A percentile compares a stretch with the other conserved stretches of the same genome.
Conservation (phyloP, 2,797 vertebrate genomes). For the Chanos chanos region DNA sequence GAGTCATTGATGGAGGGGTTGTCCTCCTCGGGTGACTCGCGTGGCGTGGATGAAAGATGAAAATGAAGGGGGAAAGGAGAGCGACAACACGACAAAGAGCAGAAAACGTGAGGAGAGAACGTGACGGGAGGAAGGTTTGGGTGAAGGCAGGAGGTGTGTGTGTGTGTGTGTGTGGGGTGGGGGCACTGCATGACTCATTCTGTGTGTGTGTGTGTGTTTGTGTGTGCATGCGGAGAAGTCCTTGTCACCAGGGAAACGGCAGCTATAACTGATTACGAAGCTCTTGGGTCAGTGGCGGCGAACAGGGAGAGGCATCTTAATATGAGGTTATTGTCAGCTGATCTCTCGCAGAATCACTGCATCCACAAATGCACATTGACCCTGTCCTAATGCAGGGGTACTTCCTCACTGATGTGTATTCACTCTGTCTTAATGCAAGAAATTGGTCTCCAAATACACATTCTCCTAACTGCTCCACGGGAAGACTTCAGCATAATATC, state of each 20-base stretch:
- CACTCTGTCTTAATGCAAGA: too few species aligned
- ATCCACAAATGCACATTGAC: too few species aligned
- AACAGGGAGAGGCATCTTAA: background rate
- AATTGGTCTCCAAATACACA: too few species aligned
- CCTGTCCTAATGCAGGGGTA: too few species aligned
- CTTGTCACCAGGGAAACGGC: conserved; percentile 30
- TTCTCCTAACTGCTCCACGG: too few species aligned
- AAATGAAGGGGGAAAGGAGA: background rate
- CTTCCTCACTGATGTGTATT: too few species aligned
- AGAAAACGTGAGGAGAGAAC: background rate
- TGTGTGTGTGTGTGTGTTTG: conserved; percentile 27
- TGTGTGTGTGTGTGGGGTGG: too few species aligned
- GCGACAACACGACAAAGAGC: background rate
- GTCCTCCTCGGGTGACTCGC: too few species aligned
- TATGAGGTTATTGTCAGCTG: background rate
- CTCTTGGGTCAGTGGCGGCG: background rate
- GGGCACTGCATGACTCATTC: conserved; percentile 27
- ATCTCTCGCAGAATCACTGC: background rate
- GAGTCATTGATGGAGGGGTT: too few species aligned
- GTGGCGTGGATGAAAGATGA: too few species aligned
- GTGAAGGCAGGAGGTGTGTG: conserved; percentile 21
- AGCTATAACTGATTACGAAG: conserved; percentile 15
- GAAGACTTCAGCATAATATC: too few species aligned
- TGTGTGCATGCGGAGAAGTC: background rate
- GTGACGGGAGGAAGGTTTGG: conserved; percentile 7